Evolutionary conservation across 2,888 invertebrate species (phyloP).

Genomic region (Diplazon laetatorius): DNA sequence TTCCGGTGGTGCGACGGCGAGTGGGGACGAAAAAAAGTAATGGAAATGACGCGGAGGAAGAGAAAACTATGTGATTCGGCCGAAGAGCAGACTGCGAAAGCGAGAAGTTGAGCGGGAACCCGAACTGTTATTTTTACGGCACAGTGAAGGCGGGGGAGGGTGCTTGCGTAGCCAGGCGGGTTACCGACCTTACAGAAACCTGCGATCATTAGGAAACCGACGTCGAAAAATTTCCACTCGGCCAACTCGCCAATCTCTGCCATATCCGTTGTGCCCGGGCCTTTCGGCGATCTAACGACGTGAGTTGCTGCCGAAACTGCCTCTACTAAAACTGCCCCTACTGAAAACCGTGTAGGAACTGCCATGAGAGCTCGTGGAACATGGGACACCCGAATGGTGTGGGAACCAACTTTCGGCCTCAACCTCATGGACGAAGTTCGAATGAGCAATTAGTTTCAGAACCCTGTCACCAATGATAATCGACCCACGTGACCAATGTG

Average conservation of each 20-base stretch:
- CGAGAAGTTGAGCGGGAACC: constrained; percentile 17
- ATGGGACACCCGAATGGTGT: constrained; percentile 31
- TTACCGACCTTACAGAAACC: constrained; percentile 37
- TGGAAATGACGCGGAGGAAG: constrained; percentile 17
- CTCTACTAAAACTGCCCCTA: neutral
- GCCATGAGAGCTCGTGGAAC: constrained; percentile 37
- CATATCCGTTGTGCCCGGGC: constrained; percentile 31
- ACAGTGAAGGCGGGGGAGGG: constrained; percentile 19
- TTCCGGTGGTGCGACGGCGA: constrained; percentile 7
- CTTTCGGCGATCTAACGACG: constrained; percentile 49
- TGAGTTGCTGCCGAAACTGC: constrained; percentile 5
- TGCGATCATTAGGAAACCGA: constrained; percentile 44
- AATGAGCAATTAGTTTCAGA: constrained; percentile 48
- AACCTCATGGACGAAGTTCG: constrained; percentile 44
- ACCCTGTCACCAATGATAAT: constrained; percentile 19
- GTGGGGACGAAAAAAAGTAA: constrained; percentile 19
- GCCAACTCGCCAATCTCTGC: constrained; percentile 57
- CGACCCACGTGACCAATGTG: constrained; percentile 1
- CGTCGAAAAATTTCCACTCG: constrained; percentile 57
- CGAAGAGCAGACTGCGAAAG: constrained; percentile 22
- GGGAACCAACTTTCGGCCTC: constrained; percentile 25
- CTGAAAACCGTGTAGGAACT: constrained; percentile 35
- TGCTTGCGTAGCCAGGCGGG: constrained; percentile 22
- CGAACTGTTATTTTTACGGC: constrained; percentile 57
- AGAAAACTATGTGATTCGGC: too few species aligned